Percentiles rank a stretch among this genome's conserved stretches.
These are phyloP conservation scores for Periophthalmus modestus DNA, from an alignment of 2,113 vertebrate genomes.

Conservation along the genomic window DNA sequence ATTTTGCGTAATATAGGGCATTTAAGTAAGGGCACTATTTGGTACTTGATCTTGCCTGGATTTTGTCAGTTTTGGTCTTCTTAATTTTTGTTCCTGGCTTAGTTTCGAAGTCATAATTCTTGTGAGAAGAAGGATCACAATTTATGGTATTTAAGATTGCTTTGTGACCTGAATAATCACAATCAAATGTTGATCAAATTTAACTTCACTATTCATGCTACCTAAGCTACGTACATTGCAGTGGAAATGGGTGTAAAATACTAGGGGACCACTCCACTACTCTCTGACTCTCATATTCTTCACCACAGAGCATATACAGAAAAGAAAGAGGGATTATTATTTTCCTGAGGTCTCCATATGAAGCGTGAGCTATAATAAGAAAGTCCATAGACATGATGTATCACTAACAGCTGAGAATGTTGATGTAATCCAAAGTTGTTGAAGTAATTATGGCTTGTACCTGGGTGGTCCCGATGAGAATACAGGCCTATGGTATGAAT, in stretches of 20 bases:
- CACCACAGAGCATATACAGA: conserved; percentile 15
- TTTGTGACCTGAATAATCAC: too few species aligned
- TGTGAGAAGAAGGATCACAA: not conserved
- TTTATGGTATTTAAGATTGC: too few species aligned
- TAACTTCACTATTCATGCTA: not conserved
- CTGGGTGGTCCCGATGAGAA: conserved; percentile 71
- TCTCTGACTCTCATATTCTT: conserved; percentile 15
- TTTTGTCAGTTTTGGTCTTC: not conserved
- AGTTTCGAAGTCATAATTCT: not conserved
- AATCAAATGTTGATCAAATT: not conserved
- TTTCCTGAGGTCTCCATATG: conserved; percentile 38
- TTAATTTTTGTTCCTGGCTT: not conserved
- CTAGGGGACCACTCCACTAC: not conserved
- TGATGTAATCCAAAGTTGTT: conserved; percentile 65
- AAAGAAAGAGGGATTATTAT: conserved; percentile 42
- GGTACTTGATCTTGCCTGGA: not conserved
- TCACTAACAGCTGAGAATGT: conserved; percentile 44
- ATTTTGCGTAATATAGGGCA: too few species aligned
- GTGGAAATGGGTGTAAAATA: not conserved
- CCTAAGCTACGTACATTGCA: too few species aligned
- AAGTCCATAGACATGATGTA: conserved; percentile 43
- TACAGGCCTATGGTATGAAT: conserved; percentile 23
- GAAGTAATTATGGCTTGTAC: conserved; percentile 74
- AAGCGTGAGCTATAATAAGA: conserved; percentile 46
- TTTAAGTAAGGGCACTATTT: not conserved